Conservation (phyloP, 2,888 invertebrate species). For the Agapostemon virescens region DNA sequence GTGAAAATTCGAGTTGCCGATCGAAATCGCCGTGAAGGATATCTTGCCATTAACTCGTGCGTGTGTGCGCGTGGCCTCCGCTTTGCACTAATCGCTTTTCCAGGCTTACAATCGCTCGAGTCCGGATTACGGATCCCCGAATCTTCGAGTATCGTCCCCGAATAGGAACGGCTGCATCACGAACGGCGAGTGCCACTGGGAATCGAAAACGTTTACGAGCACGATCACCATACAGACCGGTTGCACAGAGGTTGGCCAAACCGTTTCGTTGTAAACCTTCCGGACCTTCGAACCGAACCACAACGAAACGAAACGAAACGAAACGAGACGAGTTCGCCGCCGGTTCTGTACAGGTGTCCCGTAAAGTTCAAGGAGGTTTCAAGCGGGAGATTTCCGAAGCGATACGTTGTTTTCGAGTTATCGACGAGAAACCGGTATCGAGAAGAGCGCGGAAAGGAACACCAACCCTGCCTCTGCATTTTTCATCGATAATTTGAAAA, state of each 20-base stretch:
- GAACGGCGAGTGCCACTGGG: conserved; percentile 68
- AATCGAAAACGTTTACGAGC: conserved; percentile 78
- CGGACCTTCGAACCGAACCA: background rate
- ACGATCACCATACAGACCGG: conserved; percentile 78
- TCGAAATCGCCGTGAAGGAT: background rate
- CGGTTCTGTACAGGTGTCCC: background rate
- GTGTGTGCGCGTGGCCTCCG: conserved; percentile 69
- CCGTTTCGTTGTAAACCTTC: conserved; percentile 7
- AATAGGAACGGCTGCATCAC: conserved; percentile 63
- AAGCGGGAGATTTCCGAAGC: too few relatives aligned
- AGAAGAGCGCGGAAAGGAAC: too few relatives aligned
- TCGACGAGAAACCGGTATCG: too few relatives aligned
- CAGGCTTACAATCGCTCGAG: conserved; percentile 73
- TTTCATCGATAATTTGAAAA: too few relatives aligned
- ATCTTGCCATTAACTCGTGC: conserved; percentile 46
- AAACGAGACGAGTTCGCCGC: background rate
- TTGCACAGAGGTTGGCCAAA: conserved; percentile 72
- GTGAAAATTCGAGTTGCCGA: background rate
- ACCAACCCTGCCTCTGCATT: too few relatives aligned
- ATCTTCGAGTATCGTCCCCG: conserved; percentile 40
- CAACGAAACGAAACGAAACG: background rate
- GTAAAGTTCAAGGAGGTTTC: too few relatives aligned
- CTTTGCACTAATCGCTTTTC: conserved; percentile 78
- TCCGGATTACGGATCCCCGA: conserved; percentile 65
- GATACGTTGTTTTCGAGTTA: too few relatives aligned